Evolutionary conservation across 2,888 invertebrate genomes (phyloP), one percentile per base, ranked within the genome.

Genomic region (Nipponacmea schrenckii): DNA sequence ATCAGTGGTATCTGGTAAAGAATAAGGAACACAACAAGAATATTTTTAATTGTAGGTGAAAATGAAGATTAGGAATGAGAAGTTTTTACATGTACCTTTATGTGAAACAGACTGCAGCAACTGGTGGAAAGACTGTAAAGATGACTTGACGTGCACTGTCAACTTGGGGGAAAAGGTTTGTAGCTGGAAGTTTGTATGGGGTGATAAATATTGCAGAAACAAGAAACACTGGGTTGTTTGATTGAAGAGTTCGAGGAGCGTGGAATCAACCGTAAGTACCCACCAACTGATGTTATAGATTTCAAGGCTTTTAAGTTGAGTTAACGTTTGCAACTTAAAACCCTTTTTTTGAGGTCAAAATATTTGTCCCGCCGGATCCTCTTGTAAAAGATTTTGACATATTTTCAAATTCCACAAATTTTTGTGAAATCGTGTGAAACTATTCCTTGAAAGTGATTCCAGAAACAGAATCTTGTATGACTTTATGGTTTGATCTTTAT

Each of bases 361-460:
- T 72, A 76, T 73, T 8, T 90, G 90, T 74, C 86, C 86, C 12
- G 64, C 68, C 12, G 83, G 80, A 7, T 71, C 83, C 1, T 71
- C 77, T 45, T 90, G 90, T 77, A 75, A 77, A 45, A 87, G 87
- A 14, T 89, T 90, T 77, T 70, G 80, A 87, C 10, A 79, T 90
- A 0, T 91, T 84, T 77, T 74, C 77, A 45, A 85, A 83, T 66
- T 83, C 90, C 1, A 80, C 83, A 20, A 81, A 87, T 70, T 91
- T 91, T 77, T 91, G 90, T 80, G 88, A 91, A 81, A 87, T 84
- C 79, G 87, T 90, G 68, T 91, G 90, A 90, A 90, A 90, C 76
- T 81, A 88, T 75, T 87, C 90, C 0, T 91, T 90, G 89, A 83
- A 89, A 75, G 89, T 88, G 20, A 87, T 88, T 17, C 80, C 85